phyloP scores from a whole-genome alignment of 2,113 vertebrate species.

The Erinaceus europaeus region DNA sequence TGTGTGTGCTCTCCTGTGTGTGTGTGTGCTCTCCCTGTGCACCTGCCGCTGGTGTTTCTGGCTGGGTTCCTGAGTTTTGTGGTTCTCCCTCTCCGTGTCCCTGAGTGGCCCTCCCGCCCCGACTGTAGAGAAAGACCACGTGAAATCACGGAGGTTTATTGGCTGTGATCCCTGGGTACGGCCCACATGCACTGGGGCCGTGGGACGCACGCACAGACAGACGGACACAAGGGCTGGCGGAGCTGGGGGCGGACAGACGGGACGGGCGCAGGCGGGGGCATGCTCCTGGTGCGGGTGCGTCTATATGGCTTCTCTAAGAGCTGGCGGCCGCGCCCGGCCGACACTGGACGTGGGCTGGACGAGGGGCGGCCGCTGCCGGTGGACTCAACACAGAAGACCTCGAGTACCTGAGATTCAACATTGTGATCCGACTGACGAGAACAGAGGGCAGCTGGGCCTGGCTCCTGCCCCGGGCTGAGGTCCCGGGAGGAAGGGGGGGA shows the following conservation, averaged over 20 bases:
- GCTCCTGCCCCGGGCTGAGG: not conserved
- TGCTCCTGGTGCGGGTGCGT: slow-evolving; percentile 50
- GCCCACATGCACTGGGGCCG: slow-evolving; percentile 93
- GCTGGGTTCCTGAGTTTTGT: too few species aligned
- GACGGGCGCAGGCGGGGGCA: not conserved
- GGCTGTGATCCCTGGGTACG: slow-evolving; percentile 89
- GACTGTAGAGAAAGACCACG: not conserved
- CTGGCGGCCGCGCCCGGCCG: slow-evolving; percentile 67
- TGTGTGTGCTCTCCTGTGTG: too few species aligned
- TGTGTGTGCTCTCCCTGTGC: too few species aligned
- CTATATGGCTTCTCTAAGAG: slow-evolving; percentile 88
- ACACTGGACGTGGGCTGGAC: slow-evolving; percentile 63
- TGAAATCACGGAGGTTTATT: slow-evolving; percentile 85
- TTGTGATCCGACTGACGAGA: slow-evolving; percentile 46
- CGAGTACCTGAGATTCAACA: slow-evolving; percentile 87
- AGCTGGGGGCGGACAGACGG: slow-evolving; percentile 76
- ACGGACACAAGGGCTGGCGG: slow-evolving; percentile 80
- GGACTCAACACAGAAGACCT: slow-evolving; percentile 73
- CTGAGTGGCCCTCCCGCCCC: not conserved
- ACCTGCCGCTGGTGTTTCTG: too few species aligned
- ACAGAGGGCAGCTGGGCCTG: not conserved
- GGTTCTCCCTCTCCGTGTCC: too few species aligned
- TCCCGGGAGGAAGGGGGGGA: not conserved
- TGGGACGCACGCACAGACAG: slow-evolving; percentile 83
- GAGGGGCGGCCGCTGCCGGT: slow-evolving; percentile 59